Conservation (phyloP, 2,888 invertebrate species). For the Limnephilus lunatus region DNA sequence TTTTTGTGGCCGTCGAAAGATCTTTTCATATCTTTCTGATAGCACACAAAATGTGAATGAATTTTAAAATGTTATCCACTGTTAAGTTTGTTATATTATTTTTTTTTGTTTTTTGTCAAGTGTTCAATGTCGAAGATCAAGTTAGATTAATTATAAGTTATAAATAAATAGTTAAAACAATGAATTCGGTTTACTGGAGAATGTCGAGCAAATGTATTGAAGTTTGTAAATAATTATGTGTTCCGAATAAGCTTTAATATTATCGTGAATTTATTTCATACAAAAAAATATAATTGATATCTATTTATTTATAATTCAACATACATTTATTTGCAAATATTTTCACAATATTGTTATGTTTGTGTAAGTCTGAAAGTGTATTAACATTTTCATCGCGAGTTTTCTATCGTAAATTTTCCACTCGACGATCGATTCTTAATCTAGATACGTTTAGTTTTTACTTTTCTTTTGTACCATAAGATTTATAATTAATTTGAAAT, state of each 20-base stretch:
- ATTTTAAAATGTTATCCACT: neutral
- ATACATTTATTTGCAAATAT: neutral
- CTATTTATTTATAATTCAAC: constrained; percentile 9
- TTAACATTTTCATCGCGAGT: neutral
- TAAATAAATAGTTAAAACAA: neutral
- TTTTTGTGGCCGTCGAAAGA: neutral
- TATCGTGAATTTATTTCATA: neutral
- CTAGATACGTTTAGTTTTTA: neutral
- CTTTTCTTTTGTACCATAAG: neutral
- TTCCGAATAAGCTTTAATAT: neutral
- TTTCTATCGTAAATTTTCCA: neutral
- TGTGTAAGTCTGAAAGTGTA: neutral
- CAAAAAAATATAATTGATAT: neutral
- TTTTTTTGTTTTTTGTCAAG: neutral
- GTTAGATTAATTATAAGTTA: constrained; percentile 1
- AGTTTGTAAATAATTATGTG: constrained; percentile 5
- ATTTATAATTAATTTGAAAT: neutral
- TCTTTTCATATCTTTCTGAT: neutral
- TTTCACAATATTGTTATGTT: neutral
- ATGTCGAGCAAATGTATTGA: neutral
- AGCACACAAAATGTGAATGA: neutral
- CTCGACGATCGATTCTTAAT: neutral
- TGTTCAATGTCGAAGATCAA: neutral
- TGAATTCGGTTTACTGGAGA: constrained; percentile 7
- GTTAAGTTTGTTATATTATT: constrained; percentile 14